These are phyloP conservation scores for Slavum lentiscoides DNA, from an alignment of 2,888 invertebrate genomes.

Conservation along the genomic window DNA sequence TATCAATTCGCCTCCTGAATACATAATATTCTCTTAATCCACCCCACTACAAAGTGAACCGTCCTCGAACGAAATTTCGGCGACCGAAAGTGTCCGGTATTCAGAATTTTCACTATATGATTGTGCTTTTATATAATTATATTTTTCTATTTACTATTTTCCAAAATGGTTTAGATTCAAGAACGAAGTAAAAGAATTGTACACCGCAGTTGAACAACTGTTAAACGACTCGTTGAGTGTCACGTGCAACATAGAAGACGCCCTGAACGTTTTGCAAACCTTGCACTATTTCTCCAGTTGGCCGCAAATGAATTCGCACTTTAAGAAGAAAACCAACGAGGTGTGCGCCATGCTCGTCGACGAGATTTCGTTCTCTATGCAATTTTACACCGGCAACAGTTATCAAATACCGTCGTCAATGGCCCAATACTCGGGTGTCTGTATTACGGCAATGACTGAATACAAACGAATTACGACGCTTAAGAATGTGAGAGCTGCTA, in stretches of 20 bases:
- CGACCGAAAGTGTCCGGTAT: no score
- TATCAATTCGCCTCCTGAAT: no score
- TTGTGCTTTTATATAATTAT: no score
- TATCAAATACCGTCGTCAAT: slow-evolving; percentile 12
- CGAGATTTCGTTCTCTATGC: slow-evolving; percentile 1
- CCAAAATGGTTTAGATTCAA: slow-evolving; percentile 29
- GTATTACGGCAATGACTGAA: slow-evolving; percentile 2
- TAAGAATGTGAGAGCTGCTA: background rate
- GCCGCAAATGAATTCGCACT: slow-evolving; percentile 7
- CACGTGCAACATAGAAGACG: slow-evolving; percentile 30
- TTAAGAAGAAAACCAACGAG: slow-evolving; percentile 18
- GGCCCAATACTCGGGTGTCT: slow-evolving; percentile 6
- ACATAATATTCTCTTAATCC: no score
- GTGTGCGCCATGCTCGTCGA: slow-evolving; percentile 13
- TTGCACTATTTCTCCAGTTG: slow-evolving; percentile 30
- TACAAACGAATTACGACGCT: slow-evolving; percentile 17
- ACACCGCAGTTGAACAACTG: slow-evolving; percentile 9
- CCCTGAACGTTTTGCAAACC: slow-evolving; percentile 28
- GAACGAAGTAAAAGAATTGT: slow-evolving; percentile 21
- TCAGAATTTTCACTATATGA: no score
- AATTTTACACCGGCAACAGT: background rate
- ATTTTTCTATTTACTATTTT: background rate
- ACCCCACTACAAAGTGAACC: no score
- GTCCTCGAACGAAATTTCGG: no score
- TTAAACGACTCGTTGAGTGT: slow-evolving; percentile 26